Evolutionary conservation across 2,113 vertebrate genomes (phyloP).

Genomic region (Lophius piscatorius): DNA sequence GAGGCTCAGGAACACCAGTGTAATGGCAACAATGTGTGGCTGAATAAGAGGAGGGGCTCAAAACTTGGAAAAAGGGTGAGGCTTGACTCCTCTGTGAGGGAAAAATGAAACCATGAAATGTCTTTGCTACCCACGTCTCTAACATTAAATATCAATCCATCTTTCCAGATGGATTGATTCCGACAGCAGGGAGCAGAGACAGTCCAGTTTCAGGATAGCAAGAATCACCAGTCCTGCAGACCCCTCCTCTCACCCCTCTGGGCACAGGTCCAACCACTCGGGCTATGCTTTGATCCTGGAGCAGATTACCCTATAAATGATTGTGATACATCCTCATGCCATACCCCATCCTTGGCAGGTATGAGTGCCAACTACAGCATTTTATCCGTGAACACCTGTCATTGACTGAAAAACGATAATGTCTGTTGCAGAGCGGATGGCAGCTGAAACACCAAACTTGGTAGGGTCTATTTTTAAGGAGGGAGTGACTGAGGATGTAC

Average conservation of each 20-base stretch:
- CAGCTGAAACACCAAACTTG: conserved; percentile 48
- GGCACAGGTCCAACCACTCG: conserved; percentile 48
- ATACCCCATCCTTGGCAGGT: conserved; percentile 43
- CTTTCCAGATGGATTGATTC: conserved; percentile 36
- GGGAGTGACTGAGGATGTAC: conserved; percentile 9
- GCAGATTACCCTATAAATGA: conserved; percentile 51
- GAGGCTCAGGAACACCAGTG: conserved; percentile 30
- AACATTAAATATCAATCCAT: conserved; percentile 1
- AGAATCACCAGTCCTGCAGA: conserved; percentile 11
- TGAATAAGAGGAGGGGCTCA: conserved; percentile 13
- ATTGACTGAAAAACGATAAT: conserved; percentile 54
- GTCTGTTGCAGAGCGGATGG: conserved; percentile 4
- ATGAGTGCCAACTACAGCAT: conserved; percentile 15
- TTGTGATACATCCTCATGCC: conserved; percentile 39
- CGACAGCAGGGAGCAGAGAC: conserved; percentile 32
- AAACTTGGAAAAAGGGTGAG: background rate
- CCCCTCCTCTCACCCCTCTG: conserved; percentile 56
- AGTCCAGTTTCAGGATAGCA: conserved; percentile 5
- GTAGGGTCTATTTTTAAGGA: conserved; percentile 62
- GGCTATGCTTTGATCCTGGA: conserved; percentile 63
- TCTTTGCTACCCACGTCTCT: conserved; percentile 5
- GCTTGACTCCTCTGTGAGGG: conserved; percentile 23
- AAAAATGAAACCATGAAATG: background rate
- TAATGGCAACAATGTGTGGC: conserved; percentile 49
- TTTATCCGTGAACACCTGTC: conserved; percentile 43